Evolutionary conservation across 2,888 invertebrate species (phyloP), one percentile per base, ranked within the genome.

Genomic region (Branchipolynoe longqiensis): DNA sequence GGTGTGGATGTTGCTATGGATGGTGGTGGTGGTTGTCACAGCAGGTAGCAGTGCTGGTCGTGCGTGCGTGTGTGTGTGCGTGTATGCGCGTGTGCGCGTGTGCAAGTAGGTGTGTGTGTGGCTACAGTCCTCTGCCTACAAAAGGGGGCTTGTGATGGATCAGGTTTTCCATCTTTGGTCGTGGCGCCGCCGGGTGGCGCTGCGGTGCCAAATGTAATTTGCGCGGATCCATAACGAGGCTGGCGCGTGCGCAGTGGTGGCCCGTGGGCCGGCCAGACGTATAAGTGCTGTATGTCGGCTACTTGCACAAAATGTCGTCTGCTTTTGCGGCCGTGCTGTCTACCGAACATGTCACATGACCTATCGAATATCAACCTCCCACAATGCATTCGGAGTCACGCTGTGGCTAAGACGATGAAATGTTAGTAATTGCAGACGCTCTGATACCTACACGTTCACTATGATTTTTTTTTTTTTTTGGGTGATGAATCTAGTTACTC

Each of bases 111-210:
- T 12, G 54, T 22, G 18, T 54, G 18, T 14, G 18, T 14, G 14
- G 54, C 14, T 12, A 54, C 22, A 54, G 54, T n/a, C 62, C 38
- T 69, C 18, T 25, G 12, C 38, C 38, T 33, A 38, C 69, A 2
- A 22, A 22, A 69, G 69, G 38, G 69, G 38, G 69, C 69, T 69
- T 69, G 69, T 69, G 69, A 69, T 69, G 69, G 69, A 69, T 69
- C 69, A 69, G 69, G 69, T 69, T 69, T 69, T 69, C 69, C 69
- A 69, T 69, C 69, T 69, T 69, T 69, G 69, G 69, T 69, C 69
- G 33, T 69, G 69, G 69, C 36, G 69, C 69, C 69, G 69, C 69
- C 4, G 69, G 69, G 69, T 69, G 69, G 69, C 69, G 69, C 69
- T 69, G 69, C 69, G 38, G 69, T 69, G 69, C 69, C 69, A 69